Conservation (phyloP, 1,140 invertebrate species). For the Sipha flava region DNA sequence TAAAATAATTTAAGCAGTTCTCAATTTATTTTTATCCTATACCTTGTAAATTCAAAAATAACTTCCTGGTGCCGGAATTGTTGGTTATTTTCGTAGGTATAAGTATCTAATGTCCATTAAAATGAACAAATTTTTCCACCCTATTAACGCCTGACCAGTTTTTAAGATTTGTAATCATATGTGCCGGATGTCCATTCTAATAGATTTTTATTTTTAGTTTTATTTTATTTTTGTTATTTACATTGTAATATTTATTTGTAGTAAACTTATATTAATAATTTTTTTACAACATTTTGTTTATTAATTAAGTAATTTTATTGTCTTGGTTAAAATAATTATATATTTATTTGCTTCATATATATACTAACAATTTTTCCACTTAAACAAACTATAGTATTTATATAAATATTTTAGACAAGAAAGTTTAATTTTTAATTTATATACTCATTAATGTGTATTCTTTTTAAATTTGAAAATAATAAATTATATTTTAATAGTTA, state of each 20-base stretch:
- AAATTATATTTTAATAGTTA: background rate
- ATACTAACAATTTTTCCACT: background rate
- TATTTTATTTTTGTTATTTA: background rate
- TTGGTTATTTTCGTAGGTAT: too few species aligned
- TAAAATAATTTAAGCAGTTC: too few species aligned
- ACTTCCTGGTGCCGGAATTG: too few species aligned
- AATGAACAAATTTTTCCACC: too few species aligned
- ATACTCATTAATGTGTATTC: background rate
- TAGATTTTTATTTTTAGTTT: background rate
- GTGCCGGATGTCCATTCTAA: background rate
- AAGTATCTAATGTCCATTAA: too few species aligned
- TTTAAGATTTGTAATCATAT: background rate
- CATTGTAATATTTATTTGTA: background rate
- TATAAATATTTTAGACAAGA: background rate
- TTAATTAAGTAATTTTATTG: background rate
- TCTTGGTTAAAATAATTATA: background rate
- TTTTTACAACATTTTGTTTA: background rate
- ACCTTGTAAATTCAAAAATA: too few species aligned
- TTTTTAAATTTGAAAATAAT: background rate
- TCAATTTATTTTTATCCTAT: too few species aligned
- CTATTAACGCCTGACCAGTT: too few species aligned
- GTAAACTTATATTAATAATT: background rate
- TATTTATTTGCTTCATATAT: background rate
- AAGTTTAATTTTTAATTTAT: background rate
- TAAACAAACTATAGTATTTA: background rate